phyloP scores from a whole-genome alignment of 2,113 vertebrate species.

The Dasyurus viverrinus region DNA sequence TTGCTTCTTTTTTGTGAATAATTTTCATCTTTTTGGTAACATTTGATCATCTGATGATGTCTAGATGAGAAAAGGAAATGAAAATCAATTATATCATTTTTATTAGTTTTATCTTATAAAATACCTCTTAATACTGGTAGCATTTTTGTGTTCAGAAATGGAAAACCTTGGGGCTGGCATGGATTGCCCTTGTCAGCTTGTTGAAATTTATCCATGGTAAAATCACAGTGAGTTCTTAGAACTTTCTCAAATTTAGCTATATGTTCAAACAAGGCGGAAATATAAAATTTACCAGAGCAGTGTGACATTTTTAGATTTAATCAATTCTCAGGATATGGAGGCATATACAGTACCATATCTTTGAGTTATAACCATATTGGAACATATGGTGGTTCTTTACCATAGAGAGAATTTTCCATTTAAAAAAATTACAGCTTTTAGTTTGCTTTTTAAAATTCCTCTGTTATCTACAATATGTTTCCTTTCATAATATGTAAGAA shows the following conservation, averaged over 20 bases:
- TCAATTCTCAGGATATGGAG: conserved; percentile 57
- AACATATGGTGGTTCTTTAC: conserved; percentile 26
- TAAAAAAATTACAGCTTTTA: not conserved
- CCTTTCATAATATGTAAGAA: not conserved
- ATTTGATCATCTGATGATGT: conserved; percentile 53
- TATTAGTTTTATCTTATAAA: conserved; percentile 67
- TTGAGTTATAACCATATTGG: conserved; percentile 42
- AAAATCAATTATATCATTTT: conserved; percentile 16
- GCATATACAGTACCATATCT: conserved; percentile 49
- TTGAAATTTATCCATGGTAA: conserved; percentile 61
- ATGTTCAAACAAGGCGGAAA: conserved; percentile 72
- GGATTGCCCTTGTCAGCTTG: conserved; percentile 65
- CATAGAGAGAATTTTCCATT: conserved; percentile 29
- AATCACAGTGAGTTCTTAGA: conserved; percentile 59
- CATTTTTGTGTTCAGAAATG: conserved; percentile 40
- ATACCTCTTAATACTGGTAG: conserved; percentile 60
- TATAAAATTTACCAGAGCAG: conserved; percentile 61
- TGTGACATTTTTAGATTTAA: conserved; percentile 71
- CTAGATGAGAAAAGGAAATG: conserved; percentile 55
- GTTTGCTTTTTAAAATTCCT: not conserved
- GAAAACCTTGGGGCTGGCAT: conserved; percentile 51
- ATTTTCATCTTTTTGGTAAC: conserved; percentile 67
- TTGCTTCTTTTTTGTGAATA: conserved; percentile 54
- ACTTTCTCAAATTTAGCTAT: conserved; percentile 60
- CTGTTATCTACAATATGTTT: not conserved